Evolutionary conservation across 2,797 vertebrate species (phyloP).

Genomic region (Zalophus californianus): DNA sequence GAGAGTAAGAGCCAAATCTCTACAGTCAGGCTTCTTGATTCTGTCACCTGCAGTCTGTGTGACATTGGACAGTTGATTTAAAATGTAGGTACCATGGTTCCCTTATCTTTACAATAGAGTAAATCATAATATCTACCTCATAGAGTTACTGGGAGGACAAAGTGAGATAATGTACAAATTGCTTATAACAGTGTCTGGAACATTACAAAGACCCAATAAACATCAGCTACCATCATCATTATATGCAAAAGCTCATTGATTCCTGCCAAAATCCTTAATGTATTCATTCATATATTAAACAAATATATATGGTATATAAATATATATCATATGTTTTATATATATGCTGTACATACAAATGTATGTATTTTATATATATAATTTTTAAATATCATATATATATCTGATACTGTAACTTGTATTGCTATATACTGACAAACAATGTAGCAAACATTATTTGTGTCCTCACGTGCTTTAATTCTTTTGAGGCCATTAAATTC

Average conservation of each 20-base stretch:
- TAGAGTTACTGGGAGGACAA: neutral
- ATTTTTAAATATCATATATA: neutral
- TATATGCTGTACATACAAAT: neutral
- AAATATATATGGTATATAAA: neutral
- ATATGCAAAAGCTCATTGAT: neutral
- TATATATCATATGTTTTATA: neutral
- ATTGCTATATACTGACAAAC: neutral
- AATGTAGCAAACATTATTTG: neutral
- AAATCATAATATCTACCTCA: neutral
- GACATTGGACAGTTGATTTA: neutral
- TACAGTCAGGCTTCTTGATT: neutral
- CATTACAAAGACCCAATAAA: neutral
- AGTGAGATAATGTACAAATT: neutral
- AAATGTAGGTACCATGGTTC: neutral
- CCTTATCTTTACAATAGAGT: neutral
- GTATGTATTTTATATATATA: neutral
- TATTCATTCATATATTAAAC: neutral
- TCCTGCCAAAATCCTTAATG: neutral
- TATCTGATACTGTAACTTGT: neutral
- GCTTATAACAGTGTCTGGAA: neutral
- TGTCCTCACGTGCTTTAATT: neutral
- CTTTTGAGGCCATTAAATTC: neutral
- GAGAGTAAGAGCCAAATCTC: neutral
- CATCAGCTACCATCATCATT: neutral
- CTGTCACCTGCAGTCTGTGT: neutral